Base-by-base conservation (phyloP, 2,797 vertebrate species). In the Margarornis squamiger region DNA sequence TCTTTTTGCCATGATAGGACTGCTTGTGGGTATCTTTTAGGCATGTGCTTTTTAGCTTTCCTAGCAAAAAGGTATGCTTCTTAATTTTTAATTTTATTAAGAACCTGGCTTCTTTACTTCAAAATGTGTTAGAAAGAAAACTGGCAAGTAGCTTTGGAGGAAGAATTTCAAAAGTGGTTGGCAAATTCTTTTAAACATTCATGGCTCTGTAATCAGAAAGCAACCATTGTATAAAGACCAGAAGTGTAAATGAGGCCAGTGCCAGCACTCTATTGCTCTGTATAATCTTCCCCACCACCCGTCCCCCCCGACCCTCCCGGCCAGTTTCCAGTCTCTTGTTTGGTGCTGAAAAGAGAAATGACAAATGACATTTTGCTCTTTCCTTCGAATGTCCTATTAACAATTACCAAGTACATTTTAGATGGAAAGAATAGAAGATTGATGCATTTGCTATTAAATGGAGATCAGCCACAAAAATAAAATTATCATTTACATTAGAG, bases 401-500 rank as follows among this genome's bases (percentile, higher is more conserved):
- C 68, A 92, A 74, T 78, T 76, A 34, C 61, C 22, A 76, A 84
- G 73, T 93, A 63, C 16, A n/a, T 92, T 95, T 94, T 72, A 71
- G 23, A 46, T 65, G 27, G 71, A 54, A 87, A 58, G n/a, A 78
- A 46, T 62, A 65, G 54, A 71, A 91, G 90, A 87, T 73, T 61
- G 67, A 71, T 86, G 96, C 30, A 48, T 94, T 93, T 91, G 62
- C 61, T 77, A 82, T 76, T 85, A 68, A 86, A 93, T 39, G 48
- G 8, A 70, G 63, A 77, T 80, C 58, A 73, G 16, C 26, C n/a
- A n/a, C 59, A 80, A 94, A 92, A 90, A 41, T 85, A 73, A 70
- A n/a, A 55, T 78, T 72, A 34, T 73, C 0, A 1, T 78, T 94
- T 81, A 63, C 91, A 21, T 72, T 41, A 51, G 26, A 49, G 22